Evolutionary conservation across 2,888 invertebrate genomes (phyloP).

Genomic region (Hirtodrosophila histrioides): DNA sequence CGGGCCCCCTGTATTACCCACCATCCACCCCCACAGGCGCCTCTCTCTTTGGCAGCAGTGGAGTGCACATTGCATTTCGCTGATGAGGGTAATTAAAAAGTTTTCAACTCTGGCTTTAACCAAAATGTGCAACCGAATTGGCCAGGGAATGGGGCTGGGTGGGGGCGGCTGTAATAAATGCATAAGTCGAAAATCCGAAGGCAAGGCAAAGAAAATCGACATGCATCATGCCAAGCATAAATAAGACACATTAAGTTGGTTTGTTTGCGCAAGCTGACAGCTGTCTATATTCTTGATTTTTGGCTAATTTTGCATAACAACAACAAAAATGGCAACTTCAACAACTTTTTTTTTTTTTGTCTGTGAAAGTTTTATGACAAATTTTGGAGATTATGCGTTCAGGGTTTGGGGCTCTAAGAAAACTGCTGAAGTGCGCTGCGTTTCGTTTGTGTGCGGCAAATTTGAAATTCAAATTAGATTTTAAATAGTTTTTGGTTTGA

Average conservation of each 20-base stretch:
- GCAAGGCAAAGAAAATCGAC: conserved; percentile 45
- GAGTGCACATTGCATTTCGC: conserved; percentile 63
- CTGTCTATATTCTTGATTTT: conserved; percentile 39
- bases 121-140: conserved; percentile 54
- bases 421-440: conserved; percentile 32
- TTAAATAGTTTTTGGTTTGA: conserved; percentile 72
- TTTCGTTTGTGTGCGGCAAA: conserved; percentile 36
- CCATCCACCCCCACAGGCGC: not conserved
- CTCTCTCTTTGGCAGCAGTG: conserved; percentile 16
- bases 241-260: conserved; percentile 61
- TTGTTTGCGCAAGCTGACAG: conserved; percentile 38
- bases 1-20: not conserved
- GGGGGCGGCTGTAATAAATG: conserved; percentile 40
- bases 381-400: conserved; percentile 68
- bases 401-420: conserved; percentile 11
- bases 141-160: conserved; percentile 1
- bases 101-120: conserved; percentile 42
- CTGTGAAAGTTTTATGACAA: conserved; percentile 72
- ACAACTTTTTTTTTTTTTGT: conserved; percentile 59
- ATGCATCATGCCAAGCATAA: conserved; percentile 67
- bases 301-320: conserved; percentile 54
- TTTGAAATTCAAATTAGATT: conserved; percentile 73
- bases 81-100: conserved; percentile 81
- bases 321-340: conserved; percentile 23
- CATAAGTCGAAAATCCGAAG: conserved; percentile 33